These are phyloP conservation scores for Sylvietta virens DNA, from an alignment of 2,113 vertebrate species.

Conservation along the genomic window DNA sequence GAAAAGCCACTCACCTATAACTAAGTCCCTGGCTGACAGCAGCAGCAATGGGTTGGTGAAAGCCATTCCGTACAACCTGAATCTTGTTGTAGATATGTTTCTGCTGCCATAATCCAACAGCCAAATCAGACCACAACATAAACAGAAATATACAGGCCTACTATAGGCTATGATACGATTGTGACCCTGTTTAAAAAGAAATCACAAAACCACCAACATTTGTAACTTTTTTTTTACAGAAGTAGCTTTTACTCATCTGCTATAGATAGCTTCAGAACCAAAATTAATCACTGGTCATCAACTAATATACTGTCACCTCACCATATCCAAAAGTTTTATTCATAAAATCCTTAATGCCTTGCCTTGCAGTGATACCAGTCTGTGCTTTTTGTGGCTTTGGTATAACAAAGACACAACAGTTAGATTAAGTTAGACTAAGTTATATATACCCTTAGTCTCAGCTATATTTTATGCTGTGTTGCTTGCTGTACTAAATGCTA, in stretches of 20 bases:
- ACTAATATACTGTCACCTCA: not conserved
- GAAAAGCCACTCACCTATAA: conserved; percentile 83
- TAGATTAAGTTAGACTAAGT: not conserved
- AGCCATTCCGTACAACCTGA: conserved; percentile 89
- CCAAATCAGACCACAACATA: conserved; percentile 98
- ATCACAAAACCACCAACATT: not conserved
- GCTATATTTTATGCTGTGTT: not conserved
- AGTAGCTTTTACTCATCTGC: not conserved
- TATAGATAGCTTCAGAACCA: not conserved
- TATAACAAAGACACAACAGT: not conserved
- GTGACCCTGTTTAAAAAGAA: conserved; percentile 81
- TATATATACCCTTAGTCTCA: not conserved
- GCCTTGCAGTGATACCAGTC: not conserved
- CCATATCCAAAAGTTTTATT: not conserved
- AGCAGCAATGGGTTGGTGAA: conserved; percentile 92
- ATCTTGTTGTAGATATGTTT: conserved; percentile 79
- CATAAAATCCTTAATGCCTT: not conserved
- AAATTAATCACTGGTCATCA: not conserved
- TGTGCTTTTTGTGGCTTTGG: not conserved
- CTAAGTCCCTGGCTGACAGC: conserved; percentile 90
- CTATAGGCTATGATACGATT: conserved; percentile 99
- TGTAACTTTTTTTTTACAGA: not conserved
- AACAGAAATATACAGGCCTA: conserved; percentile 98
- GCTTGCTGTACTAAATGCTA: not conserved
- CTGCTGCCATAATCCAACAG: conserved; percentile 90